Percentiles rank a stretch among this genome's conserved stretches.
Conservation (phyloP, 2,797 vertebrate species). For the Danio jaintianensis region DNA sequence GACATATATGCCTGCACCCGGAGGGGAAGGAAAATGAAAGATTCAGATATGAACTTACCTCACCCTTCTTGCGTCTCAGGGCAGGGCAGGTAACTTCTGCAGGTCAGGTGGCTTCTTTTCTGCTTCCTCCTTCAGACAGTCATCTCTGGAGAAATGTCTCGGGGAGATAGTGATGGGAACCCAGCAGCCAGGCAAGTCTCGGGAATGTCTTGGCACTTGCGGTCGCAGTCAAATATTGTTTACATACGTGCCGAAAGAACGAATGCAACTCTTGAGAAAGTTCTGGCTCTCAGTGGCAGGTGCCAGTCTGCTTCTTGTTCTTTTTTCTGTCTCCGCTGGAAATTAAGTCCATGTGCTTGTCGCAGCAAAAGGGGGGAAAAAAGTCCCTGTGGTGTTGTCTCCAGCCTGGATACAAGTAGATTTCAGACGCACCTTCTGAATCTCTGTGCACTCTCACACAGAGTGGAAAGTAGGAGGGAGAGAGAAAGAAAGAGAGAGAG, state of each 20-base stretch:
- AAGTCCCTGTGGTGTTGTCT: conserved; percentile 75
- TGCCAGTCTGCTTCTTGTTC: conserved; percentile 61
- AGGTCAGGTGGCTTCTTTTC: conserved; percentile 73
- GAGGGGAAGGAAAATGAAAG: conserved; percentile 53
- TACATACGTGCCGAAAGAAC: conserved; percentile 59
- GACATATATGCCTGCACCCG: conserved; percentile 56
- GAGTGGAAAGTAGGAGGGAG: conserved; percentile 82
- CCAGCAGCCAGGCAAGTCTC: conserved; percentile 46
- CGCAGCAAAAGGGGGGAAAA: conserved; percentile 46
- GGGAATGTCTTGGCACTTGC: conserved; percentile 63
- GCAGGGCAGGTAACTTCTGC: conserved; percentile 69
- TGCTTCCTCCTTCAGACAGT: conserved; percentile 75
- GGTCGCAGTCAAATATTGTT: conserved; percentile 70
- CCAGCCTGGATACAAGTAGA: conserved; percentile 75
- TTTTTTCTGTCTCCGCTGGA: conserved; percentile 66
- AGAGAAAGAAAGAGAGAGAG: conserved; percentile 65
- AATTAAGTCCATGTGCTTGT: conserved; percentile 76
- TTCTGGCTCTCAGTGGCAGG: conserved; percentile 65
- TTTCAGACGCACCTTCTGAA: conserved; percentile 84
- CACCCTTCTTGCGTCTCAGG: conserved; percentile 59
- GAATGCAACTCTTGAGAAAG: conserved; percentile 48
- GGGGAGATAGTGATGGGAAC: conserved; percentile 41
- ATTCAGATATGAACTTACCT: conserved; percentile 63
- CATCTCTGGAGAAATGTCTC: conserved; percentile 72
- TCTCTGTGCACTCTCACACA: conserved; percentile 76